Evolutionary conservation across 1,140 invertebrate species (phyloP).

Genomic region (Brachionus rotundiformis): DNA sequence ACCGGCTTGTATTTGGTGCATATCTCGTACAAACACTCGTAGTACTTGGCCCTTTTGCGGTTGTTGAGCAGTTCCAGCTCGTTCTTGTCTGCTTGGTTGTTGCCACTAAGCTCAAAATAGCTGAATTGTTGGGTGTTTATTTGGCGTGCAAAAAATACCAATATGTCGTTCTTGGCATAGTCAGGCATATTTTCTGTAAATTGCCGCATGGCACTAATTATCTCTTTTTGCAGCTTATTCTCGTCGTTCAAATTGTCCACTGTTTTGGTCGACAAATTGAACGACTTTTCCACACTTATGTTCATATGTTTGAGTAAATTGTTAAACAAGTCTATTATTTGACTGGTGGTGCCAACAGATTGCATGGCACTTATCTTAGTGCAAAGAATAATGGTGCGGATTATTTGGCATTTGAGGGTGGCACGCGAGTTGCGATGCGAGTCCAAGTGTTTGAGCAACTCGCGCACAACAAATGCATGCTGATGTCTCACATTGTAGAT

Average conservation of each 20-base stretch:
- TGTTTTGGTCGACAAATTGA: neutral
- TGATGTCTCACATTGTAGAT: slow-evolving; percentile 50
- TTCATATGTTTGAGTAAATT: slow-evolving; percentile 49
- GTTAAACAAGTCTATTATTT: slow-evolving; percentile 50
- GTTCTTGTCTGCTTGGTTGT: neutral
- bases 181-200: slow-evolving; percentile 36
- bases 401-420: slow-evolving; percentile 37
- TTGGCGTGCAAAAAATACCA: slow-evolving; percentile 25
- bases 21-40: slow-evolving; percentile 40
- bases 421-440: slow-evolving; percentile 37
- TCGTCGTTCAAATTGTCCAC: slow-evolving; percentile 13
- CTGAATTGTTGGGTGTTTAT: slow-evolving; percentile 36
- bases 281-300: slow-evolving; percentile 26
- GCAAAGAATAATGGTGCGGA: slow-evolving; percentile 18
- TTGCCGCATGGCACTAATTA: slow-evolving; percentile 35
- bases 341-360: slow-evolving; percentile 42
- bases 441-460: slow-evolving; percentile 42
- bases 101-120: neutral
- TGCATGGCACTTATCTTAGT: slow-evolving; percentile 43
- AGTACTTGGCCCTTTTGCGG: slow-evolving; percentile 24
- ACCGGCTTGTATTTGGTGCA: slow-evolving; percentile 2
- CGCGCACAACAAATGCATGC: slow-evolving; percentile 21
- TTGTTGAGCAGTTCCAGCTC: neutral
- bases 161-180: slow-evolving; percentile 42
- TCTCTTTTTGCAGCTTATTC: slow-evolving; percentile 27